phyloP scores from a whole-genome alignment of 37 sponge, comb jelly and placozoan genomes.

The Spongia lamella region DNA sequence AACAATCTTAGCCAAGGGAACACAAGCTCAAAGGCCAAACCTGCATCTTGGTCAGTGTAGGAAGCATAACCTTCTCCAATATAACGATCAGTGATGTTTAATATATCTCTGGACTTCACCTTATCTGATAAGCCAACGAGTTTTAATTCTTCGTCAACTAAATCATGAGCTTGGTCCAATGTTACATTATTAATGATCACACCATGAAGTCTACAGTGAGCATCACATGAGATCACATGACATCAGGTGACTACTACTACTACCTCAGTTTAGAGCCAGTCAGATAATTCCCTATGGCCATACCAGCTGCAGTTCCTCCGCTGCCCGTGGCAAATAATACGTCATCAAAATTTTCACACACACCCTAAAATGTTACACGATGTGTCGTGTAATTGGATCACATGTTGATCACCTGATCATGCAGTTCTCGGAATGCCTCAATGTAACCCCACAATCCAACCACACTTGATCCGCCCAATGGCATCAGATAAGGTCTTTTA shows the following conservation, averaged over 20 bases:
- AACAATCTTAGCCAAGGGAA: not conserved
- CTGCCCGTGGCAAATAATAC: conserved; percentile 71
- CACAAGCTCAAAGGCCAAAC: conserved; percentile 9
- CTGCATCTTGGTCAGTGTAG: conserved; percentile 77
- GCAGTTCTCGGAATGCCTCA: conserved; percentile 76
- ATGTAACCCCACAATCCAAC: conserved; percentile 85
- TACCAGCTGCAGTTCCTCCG: conserved; percentile 71
- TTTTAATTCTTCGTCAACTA: conserved; percentile 51
- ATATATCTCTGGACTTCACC: conserved; percentile 29
- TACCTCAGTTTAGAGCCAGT: conserved; percentile 73
- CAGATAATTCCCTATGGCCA: conserved; percentile 79
- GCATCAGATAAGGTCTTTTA: conserved; percentile 63
- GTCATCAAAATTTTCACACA: conserved; percentile 74
- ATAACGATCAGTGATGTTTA: conserved; percentile 84
- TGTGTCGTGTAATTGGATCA: not conserved
- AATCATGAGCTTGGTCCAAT: conserved; percentile 67
- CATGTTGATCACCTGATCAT: conserved; percentile 53
- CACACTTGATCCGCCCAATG: conserved; percentile 74
- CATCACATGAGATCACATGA: not conserved
- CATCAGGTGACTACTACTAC: not conserved
- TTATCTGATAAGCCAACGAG: conserved; percentile 21
- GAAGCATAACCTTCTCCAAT: conserved; percentile 76
- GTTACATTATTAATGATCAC: conserved; percentile 68
- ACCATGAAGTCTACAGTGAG: conserved; percentile 66
- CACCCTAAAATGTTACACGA: conserved; percentile 31